phyloP scores from a whole-genome alignment of 2,113 vertebrate genomes.

The Eubucco bourcierii region DNA sequence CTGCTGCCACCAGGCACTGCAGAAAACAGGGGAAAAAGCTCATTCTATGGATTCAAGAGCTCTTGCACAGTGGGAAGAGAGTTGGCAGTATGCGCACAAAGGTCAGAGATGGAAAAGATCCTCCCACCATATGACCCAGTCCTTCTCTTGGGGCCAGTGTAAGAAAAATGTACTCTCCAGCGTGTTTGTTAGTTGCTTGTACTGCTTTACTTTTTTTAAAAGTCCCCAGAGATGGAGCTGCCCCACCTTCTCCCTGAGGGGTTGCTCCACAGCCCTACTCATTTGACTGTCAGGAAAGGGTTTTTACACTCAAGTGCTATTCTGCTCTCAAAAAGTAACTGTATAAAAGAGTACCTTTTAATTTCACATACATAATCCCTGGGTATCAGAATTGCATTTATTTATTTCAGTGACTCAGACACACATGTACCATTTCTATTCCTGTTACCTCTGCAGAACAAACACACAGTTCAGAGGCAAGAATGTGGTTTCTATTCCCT shows the following conservation, averaged over 20 bases:
- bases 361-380: not conserved
- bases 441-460: not conserved
- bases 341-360: not conserved
- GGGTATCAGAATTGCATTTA: not conserved
- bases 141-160: not conserved
- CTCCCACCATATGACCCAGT: not conserved
- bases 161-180: not conserved
- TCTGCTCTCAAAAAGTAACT: not conserved
- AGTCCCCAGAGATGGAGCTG: not conserved
- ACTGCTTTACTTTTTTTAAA: not conserved
- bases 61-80: not conserved
- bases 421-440: slow-evolving; percentile 5
- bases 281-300: not conserved
- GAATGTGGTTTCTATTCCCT: not conserved
- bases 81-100: not conserved
- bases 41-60: not conserved
- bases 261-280: not conserved
- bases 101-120: not conserved
- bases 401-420: slow-evolving; percentile 33
- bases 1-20: not conserved
- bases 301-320: not conserved
- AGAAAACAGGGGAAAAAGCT: not conserved
- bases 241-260: not conserved
- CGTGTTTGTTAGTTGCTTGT: not conserved
- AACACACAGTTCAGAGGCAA: not conserved